Conservation (phyloP, 2,797 vertebrate genomes). For the Pachyuromys duprasi region DNA sequence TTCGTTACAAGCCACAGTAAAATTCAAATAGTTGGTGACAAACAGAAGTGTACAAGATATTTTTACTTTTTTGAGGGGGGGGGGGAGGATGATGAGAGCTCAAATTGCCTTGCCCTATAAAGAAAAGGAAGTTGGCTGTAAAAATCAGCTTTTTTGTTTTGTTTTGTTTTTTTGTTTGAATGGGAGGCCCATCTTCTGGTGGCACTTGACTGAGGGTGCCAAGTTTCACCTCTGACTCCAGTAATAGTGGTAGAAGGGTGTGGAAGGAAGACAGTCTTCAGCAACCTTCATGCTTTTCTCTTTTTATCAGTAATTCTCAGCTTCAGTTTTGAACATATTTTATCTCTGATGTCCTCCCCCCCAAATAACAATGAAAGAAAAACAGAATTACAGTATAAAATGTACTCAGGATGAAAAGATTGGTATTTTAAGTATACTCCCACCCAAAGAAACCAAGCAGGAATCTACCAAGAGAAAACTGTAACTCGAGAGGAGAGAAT, state of each 20-base stretch:
- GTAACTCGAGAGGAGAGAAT: background rate
- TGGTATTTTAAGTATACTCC: background rate
- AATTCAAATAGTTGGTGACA: background rate
- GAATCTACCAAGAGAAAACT: background rate
- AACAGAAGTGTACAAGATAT: background rate
- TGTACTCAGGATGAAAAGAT: background rate
- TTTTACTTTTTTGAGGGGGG: background rate
- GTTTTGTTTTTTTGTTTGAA: background rate
- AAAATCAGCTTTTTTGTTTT: background rate
- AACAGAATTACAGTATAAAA: background rate
- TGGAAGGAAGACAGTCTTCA: background rate
- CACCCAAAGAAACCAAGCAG: background rate
- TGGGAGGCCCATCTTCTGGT: rapidly evolving
- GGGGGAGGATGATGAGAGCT: background rate
- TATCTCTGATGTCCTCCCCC: background rate
- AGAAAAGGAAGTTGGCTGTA: no score
- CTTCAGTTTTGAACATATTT: background rate
- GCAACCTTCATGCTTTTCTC: no score
- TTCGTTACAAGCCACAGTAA: background rate
- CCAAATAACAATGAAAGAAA: background rate
- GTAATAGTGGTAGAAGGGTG: background rate
- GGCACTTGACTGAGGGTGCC: background rate
- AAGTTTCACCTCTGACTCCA: background rate
- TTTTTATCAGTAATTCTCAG: background rate
- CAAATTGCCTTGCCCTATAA: rapidly evolving